Base-by-base conservation (phyloP, 2,888 invertebrate genomes). In the Crioceris asparagi region DNA sequence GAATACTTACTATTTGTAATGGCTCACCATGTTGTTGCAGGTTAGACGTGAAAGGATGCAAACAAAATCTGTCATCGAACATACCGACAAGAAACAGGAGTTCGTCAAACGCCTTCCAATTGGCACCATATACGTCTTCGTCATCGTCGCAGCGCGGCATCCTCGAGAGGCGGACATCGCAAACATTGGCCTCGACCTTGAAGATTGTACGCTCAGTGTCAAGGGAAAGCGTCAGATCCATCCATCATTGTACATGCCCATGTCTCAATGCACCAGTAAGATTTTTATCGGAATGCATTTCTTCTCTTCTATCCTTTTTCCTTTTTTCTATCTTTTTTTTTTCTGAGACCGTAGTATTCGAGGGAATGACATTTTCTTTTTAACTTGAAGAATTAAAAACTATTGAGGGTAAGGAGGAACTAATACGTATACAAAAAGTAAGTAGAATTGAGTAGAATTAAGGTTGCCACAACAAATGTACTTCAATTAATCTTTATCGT, bases 141-240 rank as follows among this genome's bases (percentile, higher is more conserved):
- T 65, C 33, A 10, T 19, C 74, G 41, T 51, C 54, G 11, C 69
- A 68, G 46, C 62, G 70, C 41, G 77, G 77, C n/a, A 54, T 60
- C 39, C 47, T 64, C 40, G 85, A 84, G 56, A 72, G 86, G 44
- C 74, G 86, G 48, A 83, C 84, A 45, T 85, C 85, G n/a, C 79
- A 82, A 38, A 81, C 83, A 44, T 83, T 84, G 29, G 74, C 79
- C 39, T 80, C 83, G 33, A 75, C 79, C 40, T 62, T 80, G 51
- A 79, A 81, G 61, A 75, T 88, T 64, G 83, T 84, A 58, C 78
- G 88, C 54, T 88, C 88, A 54, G 79, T 83, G 46, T 90, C 88
- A 36, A 75, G 82, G 49, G 86, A 86, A 60, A 84, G 83, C 60
- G 77, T 85, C 47, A 75, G 80, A 51, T 82, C 82, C 44, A 74